Conservation (phyloP, 1,140 invertebrate species). For the Reticulitermes speratus region DNA sequence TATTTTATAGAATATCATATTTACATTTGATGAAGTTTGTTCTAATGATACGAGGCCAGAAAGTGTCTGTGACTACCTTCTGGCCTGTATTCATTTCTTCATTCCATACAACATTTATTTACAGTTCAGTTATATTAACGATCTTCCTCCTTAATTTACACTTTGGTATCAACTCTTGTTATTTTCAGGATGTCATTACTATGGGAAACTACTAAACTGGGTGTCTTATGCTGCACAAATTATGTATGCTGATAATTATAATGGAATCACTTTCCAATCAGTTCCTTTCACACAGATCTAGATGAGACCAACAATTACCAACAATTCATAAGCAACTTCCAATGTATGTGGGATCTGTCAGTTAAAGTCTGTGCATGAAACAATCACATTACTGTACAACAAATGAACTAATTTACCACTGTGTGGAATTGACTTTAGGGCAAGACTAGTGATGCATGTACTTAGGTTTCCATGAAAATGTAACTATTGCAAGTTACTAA, state of each 20-base stretch:
- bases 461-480: too few relatives aligned
- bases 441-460: too few relatives aligned
- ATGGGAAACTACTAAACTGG: neutral
- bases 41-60: constrained; percentile 7
- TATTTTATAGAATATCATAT: constrained; percentile 20
- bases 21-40: constrained; percentile 17
- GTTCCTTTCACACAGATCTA: neutral
- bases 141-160: neutral
- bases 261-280: neutral
- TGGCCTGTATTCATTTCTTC: neutral
- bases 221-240: neutral
- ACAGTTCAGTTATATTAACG: constrained; percentile 6
- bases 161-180: neutral
- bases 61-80: neutral
- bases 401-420: too few relatives aligned
- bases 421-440: too few relatives aligned
- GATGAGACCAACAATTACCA: neutral
- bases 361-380: neutral
- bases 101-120: neutral
- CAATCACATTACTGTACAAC: too few relatives aligned
- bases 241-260: neutral
- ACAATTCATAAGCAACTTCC: neutral
- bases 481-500: too few relatives aligned
- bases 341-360: neutral
- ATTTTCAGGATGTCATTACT: constrained; percentile 3